Percentiles rank a stretch among this genome's conserved stretches.
phyloP scores from a whole-genome alignment of 2,113 vertebrate genomes.

The Dissostichus mawsoni region DNA sequence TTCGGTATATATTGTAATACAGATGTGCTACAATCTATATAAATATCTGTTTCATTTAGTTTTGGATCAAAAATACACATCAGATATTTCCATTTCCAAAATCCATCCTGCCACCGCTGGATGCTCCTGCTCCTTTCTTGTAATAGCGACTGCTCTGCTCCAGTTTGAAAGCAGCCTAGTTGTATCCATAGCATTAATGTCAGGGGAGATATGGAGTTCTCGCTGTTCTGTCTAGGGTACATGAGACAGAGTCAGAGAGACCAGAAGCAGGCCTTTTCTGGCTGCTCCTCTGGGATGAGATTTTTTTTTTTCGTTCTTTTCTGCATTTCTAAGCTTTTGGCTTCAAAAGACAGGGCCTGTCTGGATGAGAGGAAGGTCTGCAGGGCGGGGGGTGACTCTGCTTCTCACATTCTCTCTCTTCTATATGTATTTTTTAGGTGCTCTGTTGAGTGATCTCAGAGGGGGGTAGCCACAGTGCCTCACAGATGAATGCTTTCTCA shows the following conservation, averaged over 20 bases:
- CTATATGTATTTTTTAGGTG: conserved; percentile 75
- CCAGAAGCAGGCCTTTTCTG: conserved; percentile 60
- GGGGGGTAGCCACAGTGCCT: conserved; percentile 71
- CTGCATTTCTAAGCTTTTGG: conserved; percentile 75
- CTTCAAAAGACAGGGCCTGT: conserved; percentile 74
- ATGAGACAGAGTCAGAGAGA: conserved; percentile 62
- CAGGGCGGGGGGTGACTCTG: conserved; percentile 57
- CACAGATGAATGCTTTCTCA: conserved; percentile 80
- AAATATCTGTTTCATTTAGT: background rate
- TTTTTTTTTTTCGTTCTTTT: conserved; percentile 50
- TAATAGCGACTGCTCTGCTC: conserved; percentile 49
- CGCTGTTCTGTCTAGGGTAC: conserved; percentile 58
- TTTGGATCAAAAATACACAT: conserved; percentile 15
- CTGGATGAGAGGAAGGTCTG: conserved; percentile 71
- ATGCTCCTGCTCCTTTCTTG: conserved; percentile 62
- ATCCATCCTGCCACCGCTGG: conserved; percentile 21
- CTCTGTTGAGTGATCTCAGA: conserved; percentile 72
- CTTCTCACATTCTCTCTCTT: conserved; percentile 35
- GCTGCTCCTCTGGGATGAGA: conserved; percentile 61
- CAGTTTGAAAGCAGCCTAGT: conserved; percentile 58
- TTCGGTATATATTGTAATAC: background rate
- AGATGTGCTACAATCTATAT: background rate
- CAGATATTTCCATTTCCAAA: conserved; percentile 26
- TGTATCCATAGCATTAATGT: conserved; percentile 77
- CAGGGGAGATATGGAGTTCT: conserved; percentile 64